A percentile compares a stretch with the other conserved stretches of the same genome.
phyloP scores from a whole-genome alignment of 2,113 vertebrate species.

The Sprattus sprattus region DNA sequence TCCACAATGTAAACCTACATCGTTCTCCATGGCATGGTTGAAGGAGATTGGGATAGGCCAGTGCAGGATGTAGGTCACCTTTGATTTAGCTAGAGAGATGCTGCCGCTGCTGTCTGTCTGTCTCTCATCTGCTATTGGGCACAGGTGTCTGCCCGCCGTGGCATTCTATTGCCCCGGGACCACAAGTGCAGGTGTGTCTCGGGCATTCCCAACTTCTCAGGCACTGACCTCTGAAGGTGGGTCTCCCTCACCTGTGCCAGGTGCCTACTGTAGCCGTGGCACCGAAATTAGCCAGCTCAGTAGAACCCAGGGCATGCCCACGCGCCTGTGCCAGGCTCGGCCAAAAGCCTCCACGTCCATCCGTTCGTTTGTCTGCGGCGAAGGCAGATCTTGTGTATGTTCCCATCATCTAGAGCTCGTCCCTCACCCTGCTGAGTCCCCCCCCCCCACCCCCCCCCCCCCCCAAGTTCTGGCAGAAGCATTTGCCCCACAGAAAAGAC shows the following conservation, averaged over 20 bases:
- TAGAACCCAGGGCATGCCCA: conserved; percentile 21
- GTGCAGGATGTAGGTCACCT: background rate
- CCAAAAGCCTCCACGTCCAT: background rate
- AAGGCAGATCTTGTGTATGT: background rate
- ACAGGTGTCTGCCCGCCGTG: background rate
- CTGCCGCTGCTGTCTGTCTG: background rate
- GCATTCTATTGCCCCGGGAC: background rate
- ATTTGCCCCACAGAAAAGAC: background rate
- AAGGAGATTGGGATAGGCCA: background rate
- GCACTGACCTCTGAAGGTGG: conserved; percentile 24
- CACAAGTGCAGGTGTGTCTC: too few species aligned
- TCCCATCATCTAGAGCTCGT: background rate
- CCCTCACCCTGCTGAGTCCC: background rate
- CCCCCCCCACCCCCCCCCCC: background rate
- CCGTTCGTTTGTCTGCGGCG: background rate
- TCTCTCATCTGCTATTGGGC: background rate
- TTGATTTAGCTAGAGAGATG: background rate
- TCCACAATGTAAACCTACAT: background rate
- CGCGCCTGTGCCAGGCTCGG: background rate
- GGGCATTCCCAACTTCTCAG: background rate
- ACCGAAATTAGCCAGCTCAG: background rate
- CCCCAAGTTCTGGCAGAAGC: conserved; percentile 11
- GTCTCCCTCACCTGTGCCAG: conserved; percentile 1
- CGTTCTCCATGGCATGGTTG: background rate
- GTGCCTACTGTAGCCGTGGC: conserved; percentile 14